Percentiles rank a stretch among this genome's conserved stretches.
These are phyloP conservation scores for Aphrophora alni DNA, from an alignment of 2,888 invertebrate genomes.

Conservation along the genomic window DNA sequence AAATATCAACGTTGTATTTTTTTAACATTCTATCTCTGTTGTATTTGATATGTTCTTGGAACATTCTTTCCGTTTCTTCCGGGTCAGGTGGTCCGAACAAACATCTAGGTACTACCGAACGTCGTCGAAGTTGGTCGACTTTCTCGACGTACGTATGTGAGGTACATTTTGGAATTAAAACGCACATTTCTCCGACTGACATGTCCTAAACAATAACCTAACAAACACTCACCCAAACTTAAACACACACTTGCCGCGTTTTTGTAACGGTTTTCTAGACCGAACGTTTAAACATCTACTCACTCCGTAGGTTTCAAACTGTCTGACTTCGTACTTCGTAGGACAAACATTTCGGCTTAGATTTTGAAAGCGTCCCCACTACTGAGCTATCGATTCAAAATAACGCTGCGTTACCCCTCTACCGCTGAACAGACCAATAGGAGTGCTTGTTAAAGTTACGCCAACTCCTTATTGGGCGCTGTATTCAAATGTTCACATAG, in stretches of 20 bases:
- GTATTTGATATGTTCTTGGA: constrained; percentile 20
- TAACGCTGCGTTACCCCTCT: neutral
- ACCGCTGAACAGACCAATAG: constrained; percentile 6
- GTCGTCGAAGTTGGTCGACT: neutral
- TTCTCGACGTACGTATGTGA: neutral
- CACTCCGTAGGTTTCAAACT: neutral
- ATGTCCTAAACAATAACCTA: constrained; percentile 20
- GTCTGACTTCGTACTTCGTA: neutral
- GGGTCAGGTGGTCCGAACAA: constrained; percentile 33
- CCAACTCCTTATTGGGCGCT: constrained; percentile 6
- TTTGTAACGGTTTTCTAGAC: neutral
- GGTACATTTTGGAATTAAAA: neutral
- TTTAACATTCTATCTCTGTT: constrained; percentile 21
- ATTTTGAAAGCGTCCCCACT: constrained; percentile 13
- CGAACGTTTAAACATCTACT: neutral
- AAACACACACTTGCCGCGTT: neutral
- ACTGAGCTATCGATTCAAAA: constrained; percentile 7
- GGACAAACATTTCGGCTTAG: constrained; percentile 7
- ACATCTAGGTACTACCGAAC: constrained; percentile 18
- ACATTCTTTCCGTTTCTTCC: constrained; percentile 19
- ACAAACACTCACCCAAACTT: too few relatives aligned
- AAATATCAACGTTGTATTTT: constrained; percentile 18
- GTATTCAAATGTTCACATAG: neutral
- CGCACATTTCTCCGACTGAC: constrained; percentile 26
- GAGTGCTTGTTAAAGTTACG: neutral